Evolutionary conservation across 37 sponge, comb jelly and placozoan genomes (phyloP).

Genomic region (Axinella damicornis): DNA sequence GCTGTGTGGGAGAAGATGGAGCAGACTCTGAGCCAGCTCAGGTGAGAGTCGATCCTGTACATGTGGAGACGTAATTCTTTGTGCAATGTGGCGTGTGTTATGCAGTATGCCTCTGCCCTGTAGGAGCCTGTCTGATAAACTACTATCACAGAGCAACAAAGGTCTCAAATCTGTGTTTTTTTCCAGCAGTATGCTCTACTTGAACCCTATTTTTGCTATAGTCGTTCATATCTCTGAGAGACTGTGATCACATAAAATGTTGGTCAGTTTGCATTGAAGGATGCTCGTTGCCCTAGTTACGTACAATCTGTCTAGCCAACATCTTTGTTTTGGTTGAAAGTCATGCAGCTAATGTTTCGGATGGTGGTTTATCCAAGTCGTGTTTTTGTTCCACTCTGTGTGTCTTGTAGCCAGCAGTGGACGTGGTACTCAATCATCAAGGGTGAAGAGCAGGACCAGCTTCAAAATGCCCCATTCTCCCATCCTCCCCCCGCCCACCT

Average conservation of each 20-base stretch:
- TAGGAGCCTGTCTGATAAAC: background rate
- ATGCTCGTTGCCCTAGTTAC: too few species aligned
- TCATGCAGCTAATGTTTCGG: too few species aligned
- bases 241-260: too few species aligned
- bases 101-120: background rate
- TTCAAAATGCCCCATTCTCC: background rate
- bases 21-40: conserved; percentile 35
- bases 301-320: too few species aligned
- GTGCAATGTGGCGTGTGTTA: background rate
- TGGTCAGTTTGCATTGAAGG: too few species aligned
- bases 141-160: background rate
- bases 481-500: background rate
- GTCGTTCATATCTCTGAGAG: too few species aligned
- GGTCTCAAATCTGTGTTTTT: background rate
- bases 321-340: too few species aligned
- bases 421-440: background rate
- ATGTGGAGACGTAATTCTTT: background rate
- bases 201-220: too few species aligned
- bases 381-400: background rate
- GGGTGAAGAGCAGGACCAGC: background rate
- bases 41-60: background rate
- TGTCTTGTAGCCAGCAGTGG: background rate
- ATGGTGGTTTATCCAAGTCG: background rate
- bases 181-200: too few species aligned
- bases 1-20: conserved; percentile 40